These are phyloP conservation scores for Caenorhabditis drosophilae DNA, from an alignment of 2,888 invertebrate species.

Conservation along the genomic window DNA sequence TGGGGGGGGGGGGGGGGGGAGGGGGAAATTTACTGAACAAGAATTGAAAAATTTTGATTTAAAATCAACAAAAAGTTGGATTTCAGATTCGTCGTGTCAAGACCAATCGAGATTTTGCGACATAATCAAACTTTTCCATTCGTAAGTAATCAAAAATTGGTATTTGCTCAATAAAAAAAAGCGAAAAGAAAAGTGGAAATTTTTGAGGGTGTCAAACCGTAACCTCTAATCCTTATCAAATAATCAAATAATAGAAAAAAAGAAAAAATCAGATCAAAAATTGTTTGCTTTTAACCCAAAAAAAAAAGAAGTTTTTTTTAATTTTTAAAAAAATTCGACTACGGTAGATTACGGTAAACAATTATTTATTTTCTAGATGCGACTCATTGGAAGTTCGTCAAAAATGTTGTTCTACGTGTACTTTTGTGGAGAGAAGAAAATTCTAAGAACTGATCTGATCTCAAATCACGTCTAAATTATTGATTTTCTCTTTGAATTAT, in stretches of 20 bases:
- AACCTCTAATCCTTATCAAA: background rate
- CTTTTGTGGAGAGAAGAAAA: slow-evolving; percentile 39
- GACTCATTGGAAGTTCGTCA: slow-evolving; percentile 57
- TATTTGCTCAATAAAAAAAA: too few species aligned
- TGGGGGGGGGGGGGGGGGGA: too few species aligned
- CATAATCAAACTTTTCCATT: slow-evolving; percentile 66
- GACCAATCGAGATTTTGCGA: slow-evolving; percentile 67
- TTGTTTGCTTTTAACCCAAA: too few species aligned
- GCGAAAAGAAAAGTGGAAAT: too few species aligned
- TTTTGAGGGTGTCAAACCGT: too few species aligned
- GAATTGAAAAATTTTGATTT: background rate
- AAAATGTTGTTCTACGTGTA: slow-evolving; percentile 60
- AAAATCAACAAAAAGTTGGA: background rate
- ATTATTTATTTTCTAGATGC: slow-evolving; percentile 59
- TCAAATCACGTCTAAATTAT: background rate
- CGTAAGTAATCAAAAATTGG: too few species aligned
- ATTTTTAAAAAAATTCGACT: too few species aligned
- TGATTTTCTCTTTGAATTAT: too few species aligned
- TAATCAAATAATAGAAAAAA: background rate
- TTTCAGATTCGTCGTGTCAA: slow-evolving; percentile 53
- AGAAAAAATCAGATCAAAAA: background rate
- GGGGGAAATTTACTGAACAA: background rate
- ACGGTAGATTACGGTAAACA: too few species aligned
- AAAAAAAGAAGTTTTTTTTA: too few species aligned
- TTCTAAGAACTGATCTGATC: background rate